Evolutionary conservation across 2,797 vertebrate genomes (phyloP).

Genomic region (Pyrrhura leucotis): DNA sequence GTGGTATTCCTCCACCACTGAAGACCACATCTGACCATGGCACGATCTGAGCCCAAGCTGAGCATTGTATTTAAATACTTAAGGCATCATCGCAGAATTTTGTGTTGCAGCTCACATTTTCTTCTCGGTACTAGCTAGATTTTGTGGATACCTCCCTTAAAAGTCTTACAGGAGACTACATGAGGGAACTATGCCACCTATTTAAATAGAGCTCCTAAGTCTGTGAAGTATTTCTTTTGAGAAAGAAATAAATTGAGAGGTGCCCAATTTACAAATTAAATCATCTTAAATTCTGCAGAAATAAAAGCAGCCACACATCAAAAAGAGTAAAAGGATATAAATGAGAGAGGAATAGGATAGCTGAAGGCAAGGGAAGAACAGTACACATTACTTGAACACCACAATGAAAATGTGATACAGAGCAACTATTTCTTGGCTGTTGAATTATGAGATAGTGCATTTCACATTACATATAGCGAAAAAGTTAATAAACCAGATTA

Average conservation of each 20-base stretch:
- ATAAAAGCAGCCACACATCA: slow-evolving; percentile 3
- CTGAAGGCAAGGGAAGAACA: neutral
- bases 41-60: accelerated
- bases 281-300: neutral
- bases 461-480: neutral
- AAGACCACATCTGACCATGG: neutral
- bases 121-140: neutral
- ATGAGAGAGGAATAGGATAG: neutral
- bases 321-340: neutral
- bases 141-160: neutral
- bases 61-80: neutral
- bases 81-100: neutral
- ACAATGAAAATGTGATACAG: neutral
- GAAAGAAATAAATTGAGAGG: neutral
- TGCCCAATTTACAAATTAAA: neutral
- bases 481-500: neutral
- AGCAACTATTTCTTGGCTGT: neutral
- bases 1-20: neutral
- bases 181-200: neutral
- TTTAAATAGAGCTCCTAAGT: neutral
- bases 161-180: neutral
- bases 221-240: neutral
- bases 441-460: neutral
- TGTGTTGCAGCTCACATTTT: neutral
- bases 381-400: neutral